These are phyloP conservation scores for Temnothorax longispinosus DNA, from an alignment of 1,140 invertebrate genomes.

Conservation along the genomic window DNA sequence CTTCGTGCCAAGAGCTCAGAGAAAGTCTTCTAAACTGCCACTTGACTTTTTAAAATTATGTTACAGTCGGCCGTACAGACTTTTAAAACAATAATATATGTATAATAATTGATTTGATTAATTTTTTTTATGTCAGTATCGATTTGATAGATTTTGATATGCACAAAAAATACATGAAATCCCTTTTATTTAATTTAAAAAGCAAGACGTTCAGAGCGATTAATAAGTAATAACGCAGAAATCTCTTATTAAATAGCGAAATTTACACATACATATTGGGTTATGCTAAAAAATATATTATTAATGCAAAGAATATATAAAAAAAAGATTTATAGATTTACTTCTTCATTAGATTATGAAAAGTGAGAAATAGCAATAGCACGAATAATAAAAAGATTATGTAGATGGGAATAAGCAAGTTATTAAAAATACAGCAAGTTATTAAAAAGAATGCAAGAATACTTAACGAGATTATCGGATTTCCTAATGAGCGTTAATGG, in stretches of 20 bases:
- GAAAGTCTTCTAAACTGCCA: slow-evolving; percentile 36
- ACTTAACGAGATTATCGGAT: slow-evolving; percentile 51
- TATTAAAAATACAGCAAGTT: neutral
- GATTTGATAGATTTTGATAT: neutral
- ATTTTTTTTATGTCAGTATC: neutral
- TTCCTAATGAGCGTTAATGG: slow-evolving; percentile 69
- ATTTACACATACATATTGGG: neutral
- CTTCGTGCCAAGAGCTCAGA: slow-evolving; percentile 39
- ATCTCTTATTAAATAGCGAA: neutral
- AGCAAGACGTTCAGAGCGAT: neutral
- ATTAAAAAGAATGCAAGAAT: neutral
- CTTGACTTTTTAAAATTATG: slow-evolving; percentile 63
- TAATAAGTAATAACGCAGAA: neutral
- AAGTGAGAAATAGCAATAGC: neutral
- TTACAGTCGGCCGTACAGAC: neutral
- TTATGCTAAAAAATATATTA: neutral
- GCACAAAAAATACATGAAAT: neutral
- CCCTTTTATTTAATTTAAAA: neutral
- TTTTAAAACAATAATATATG: neutral
- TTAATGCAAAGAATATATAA: neutral
- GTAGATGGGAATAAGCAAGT: neutral
- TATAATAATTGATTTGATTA: neutral
- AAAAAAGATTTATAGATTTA: neutral
- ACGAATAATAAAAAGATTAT: neutral
- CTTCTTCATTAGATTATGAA: neutral